phyloP scores from a whole-genome alignment of 2,797 vertebrate genomes.

The Gobio occitaniae region DNA sequence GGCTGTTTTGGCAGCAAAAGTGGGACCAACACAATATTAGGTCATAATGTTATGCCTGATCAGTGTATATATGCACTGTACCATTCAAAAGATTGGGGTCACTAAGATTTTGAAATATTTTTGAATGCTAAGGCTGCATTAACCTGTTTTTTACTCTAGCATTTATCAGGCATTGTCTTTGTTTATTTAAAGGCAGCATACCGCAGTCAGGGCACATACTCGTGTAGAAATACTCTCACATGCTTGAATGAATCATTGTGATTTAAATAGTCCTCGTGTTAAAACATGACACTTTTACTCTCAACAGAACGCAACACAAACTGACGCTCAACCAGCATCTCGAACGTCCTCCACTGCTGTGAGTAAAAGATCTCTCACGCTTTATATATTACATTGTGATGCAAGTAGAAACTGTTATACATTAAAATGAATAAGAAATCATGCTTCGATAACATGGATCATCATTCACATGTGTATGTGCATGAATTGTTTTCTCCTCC shows the following conservation, averaged over 20 bases:
- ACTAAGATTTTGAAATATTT: no score
- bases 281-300: constrained; percentile 38
- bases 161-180: neutral
- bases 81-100: no score
- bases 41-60: no score
- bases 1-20: no score
- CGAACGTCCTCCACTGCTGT: constrained; percentile 35
- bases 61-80: no score
- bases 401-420: neutral
- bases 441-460: neutral
- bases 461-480: neutral
- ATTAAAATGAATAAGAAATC: neutral
- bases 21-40: no score
- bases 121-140: no score
- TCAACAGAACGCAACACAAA: constrained; percentile 28
- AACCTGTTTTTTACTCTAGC: no score
- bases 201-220: neutral
- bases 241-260: constrained; percentile 6
- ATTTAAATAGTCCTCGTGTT: neutral
- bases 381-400: neutral
- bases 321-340: neutral
- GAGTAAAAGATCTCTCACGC: neutral
- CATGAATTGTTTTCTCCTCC: constrained; percentile 10
- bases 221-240: neutral
- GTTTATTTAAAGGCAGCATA: constrained; percentile 4